Percentiles rank a stretch among this genome's conserved stretches.
phyloP scores from a whole-genome alignment of 2,113 vertebrate genomes.

The Garra rufa region DNA sequence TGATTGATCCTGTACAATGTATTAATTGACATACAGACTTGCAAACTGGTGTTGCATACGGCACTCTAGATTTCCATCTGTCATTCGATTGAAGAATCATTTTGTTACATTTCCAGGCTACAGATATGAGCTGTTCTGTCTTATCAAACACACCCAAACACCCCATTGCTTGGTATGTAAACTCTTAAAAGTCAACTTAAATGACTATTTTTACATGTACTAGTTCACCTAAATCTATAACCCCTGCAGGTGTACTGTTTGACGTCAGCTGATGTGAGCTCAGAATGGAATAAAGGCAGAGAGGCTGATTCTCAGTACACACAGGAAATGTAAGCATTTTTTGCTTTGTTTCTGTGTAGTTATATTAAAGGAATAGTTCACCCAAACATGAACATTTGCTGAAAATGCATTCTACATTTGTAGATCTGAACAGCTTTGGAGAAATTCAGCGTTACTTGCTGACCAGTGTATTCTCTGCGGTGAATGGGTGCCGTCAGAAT shows the following conservation, averaged over 20 bases:
- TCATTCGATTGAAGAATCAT: not conserved
- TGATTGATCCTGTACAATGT: not conserved
- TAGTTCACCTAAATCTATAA: not conserved
- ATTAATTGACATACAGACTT: no score
- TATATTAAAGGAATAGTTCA: not conserved
- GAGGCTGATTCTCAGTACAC: conserved; percentile 70
- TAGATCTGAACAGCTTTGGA: not conserved
- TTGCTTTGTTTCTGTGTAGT: not conserved
- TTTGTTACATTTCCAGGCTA: conserved; percentile 70
- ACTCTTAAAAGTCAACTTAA: not conserved
- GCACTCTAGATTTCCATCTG: not conserved
- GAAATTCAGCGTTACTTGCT: no score
- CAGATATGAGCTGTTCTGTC: conserved; percentile 92
- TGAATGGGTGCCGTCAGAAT: not conserved
- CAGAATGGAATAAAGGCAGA: conserved; percentile 75
- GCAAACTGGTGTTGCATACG: not conserved
- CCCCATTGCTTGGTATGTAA: conserved; percentile 82
- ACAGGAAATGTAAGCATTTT: conserved; percentile 77
- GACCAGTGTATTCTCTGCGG: no score
- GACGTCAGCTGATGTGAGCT: conserved; percentile 75
- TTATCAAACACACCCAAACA: conserved; percentile 86
- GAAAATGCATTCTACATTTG: no score
- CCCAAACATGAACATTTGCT: not conserved
- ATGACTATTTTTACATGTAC: not conserved
- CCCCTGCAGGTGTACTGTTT: conserved; percentile 78